Evolutionary conservation across 1,140 invertebrate species (phyloP), one percentile per base, ranked within the genome.

Genomic region (Diorhabda sublineata): DNA sequence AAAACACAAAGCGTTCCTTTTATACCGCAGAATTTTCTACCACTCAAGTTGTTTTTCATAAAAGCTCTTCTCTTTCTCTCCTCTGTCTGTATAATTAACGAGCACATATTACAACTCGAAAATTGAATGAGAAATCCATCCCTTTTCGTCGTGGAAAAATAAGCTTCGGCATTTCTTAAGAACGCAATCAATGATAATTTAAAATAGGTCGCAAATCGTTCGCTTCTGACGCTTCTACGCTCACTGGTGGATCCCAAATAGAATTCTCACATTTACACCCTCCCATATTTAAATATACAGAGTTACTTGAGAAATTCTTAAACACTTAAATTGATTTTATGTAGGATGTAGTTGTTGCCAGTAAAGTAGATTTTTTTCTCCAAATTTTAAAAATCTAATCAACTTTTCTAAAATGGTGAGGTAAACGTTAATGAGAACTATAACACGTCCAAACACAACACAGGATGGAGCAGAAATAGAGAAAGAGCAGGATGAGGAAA

Each of bases 181-280:
- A 58, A 59, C 68, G 58, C 68, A 59, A 66, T 65, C 59, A 59
- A 58, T 69, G 62, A 69, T 69, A 66, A 69, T 69, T 69, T 69
- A 65, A 69, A 69, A 65, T 69, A 65, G 68, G 63, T 61, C 68
- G 68, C 56, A 58, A 44, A 58, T 44, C 6, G n/a, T n/a, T 52
- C 47, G 47, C 47, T 52, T 2, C 47, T n/a, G 4, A 52, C 47
- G 47, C 47, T 52, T 4, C n/a, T n/a, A 6, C 47, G 47, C 47
- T 52, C 47, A 52, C 47, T 52, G 47, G 47, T 52, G 47, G 47
- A 6, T 52, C 47, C 4, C 61, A 44, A 41, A 44, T 2, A 11
- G 61, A 42, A n/a, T 44, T 44, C n/a, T 44, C 44, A 44, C 5
- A 44, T n/a, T 43, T 43, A 44, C 42, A 62, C 5, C 47, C n/a